phyloP scores from a whole-genome alignment of 2,113 vertebrate genomes.

The Trochalopteron elliotii region DNA sequence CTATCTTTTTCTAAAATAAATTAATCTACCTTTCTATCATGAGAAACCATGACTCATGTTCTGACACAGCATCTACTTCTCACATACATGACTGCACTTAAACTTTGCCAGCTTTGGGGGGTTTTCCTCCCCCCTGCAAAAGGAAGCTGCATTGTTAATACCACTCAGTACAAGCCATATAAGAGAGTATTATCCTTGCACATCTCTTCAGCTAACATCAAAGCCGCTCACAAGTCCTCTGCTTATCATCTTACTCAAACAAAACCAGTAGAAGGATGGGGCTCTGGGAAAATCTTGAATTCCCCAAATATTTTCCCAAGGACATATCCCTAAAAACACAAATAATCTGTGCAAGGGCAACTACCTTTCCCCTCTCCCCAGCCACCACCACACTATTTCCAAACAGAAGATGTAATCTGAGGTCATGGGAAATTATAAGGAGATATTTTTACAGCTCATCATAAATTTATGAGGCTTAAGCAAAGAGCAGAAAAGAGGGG shows the following conservation, averaged over 20 bases:
- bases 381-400: background rate
- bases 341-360: background rate
- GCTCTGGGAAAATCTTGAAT: background rate
- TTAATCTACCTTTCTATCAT: background rate
- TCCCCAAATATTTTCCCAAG: conserved; percentile 15
- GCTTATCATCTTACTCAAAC: background rate
- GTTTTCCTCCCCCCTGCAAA: background rate
- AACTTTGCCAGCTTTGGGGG: background rate
- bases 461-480: background rate
- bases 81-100: background rate
- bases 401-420: background rate
- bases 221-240: background rate
- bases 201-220: background rate
- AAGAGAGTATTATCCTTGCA: background rate
- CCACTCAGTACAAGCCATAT: background rate
- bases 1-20: background rate
- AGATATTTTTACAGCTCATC: background rate
- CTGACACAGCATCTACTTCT: background rate
- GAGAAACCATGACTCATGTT: background rate
- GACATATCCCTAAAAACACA: background rate
- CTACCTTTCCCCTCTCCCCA: background rate
- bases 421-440: conserved; percentile 11
- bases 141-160: background rate
- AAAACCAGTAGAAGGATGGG: background rate
- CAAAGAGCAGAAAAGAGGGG: background rate